Conservation (phyloP, 1,140 invertebrate species). For the Dysdera silvatica region DNA sequence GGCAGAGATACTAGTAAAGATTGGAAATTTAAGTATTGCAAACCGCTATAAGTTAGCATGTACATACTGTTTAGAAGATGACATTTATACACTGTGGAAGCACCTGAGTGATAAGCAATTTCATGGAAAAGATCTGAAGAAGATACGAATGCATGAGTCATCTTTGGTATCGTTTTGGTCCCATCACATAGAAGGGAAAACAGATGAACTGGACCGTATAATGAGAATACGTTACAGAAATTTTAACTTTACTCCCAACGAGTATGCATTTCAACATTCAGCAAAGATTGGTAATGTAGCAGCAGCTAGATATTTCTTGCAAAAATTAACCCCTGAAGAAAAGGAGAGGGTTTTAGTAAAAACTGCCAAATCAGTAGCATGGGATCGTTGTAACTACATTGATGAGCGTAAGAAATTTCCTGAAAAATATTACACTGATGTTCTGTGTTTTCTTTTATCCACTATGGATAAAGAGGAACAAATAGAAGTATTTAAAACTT, state of each 20-base stretch:
- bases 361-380: slow-evolving; percentile 7
- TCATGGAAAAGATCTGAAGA: not conserved
- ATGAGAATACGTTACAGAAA: not conserved
- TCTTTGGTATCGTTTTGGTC: slow-evolving; percentile 2
- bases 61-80: slow-evolving; percentile 8
- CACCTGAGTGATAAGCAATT: not conserved
- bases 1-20: slow-evolving; percentile 1
- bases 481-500: slow-evolving; percentile 12
- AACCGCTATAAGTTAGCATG: slow-evolving; percentile 8
- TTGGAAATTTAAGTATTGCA: not conserved
- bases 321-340: not conserved
- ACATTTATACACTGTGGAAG: not conserved
- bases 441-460: slow-evolving; percentile 18
- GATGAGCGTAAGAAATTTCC: not conserved
- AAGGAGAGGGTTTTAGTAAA: slow-evolving; percentile 4
- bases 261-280: slow-evolving; percentile 10
- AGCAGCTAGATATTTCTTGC: slow-evolving; percentile 8
- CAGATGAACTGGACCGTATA: not conserved
- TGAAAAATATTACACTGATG: slow-evolving; percentile 17
- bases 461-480: slow-evolving; percentile 14
- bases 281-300: slow-evolving; percentile 6
- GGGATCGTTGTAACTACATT: not conserved
- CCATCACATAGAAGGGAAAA: not conserved
- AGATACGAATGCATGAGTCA: not conserved
- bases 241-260: not conserved